Evolutionary conservation across 2,113 vertebrate genomes (phyloP), one percentile per base, ranked within the genome.

Genomic region (Ceyx cyanopectus): DNA sequence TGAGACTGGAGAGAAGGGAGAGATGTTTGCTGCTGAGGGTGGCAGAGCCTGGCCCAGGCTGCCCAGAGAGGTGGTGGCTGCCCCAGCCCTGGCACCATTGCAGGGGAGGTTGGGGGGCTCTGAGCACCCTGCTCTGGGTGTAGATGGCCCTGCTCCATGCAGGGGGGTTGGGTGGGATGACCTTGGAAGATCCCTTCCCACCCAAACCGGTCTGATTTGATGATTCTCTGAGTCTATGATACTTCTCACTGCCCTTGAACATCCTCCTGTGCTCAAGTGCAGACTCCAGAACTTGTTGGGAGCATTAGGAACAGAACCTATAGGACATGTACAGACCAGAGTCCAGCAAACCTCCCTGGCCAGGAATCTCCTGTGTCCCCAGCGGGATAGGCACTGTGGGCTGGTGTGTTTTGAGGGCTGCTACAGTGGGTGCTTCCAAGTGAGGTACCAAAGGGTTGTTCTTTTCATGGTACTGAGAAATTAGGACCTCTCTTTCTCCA

Each of bases 341-440:
- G 56, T 5, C 27, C 1, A 0, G 6, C 58, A 72, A 73, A 53
- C 37, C 58, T 72, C 23, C 27, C 45, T 41, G 46, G 4, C 10
- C 32, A 6, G 40, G 46, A 10, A 29, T 3, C 20, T 60, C 45
- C 0, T 40, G 0, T 2, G 6, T 10, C 56, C 43, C 32, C 43
- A 14, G 43, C 24, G 41, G 45, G 46, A 5, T 34, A 5, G 34
- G 29, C 63, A 17, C 4, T 23, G 3, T 2, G 30, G 29, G 51
- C 26, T 20, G 14, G 6, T 5, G 19, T 3, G 19, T 58, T 10
- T 2, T 48, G 45, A 75, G 72, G 21, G 15, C 17, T 63, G 2
- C 72, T 18, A 2, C 32, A 9, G 48, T 1, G 4, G 5, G 2
- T 26, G 58, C 57, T 45, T 37, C 81, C 20, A 6, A 23, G 53